Conservation (phyloP, 2,888 invertebrate species). For the Philereme transversata region DNA sequence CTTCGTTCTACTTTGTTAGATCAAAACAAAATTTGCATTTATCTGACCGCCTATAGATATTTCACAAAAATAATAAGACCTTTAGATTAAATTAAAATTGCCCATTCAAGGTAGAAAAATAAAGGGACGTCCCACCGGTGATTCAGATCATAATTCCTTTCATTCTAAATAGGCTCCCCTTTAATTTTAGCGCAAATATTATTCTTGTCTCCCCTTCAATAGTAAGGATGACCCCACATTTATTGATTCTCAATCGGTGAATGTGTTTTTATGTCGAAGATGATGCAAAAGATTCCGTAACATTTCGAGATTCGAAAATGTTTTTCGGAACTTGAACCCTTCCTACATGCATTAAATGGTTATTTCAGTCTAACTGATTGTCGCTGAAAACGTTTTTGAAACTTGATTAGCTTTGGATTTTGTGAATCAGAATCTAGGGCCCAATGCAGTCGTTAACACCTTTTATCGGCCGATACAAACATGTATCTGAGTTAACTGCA, state of each 20-base stretch:
- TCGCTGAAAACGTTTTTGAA: neutral
- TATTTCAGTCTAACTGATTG: no score
- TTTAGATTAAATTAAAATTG: conserved; percentile 17
- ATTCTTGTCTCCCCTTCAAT: conserved; percentile 24
- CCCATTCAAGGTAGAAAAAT: conserved; percentile 23
- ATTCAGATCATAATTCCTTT: conserved; percentile 29
- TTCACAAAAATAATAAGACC: neutral
- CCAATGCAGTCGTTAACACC: conserved; percentile 6
- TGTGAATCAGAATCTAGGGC: neutral
- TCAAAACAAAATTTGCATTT: no score
- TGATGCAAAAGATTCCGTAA: neutral
- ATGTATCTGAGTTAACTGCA: conserved; percentile 8
- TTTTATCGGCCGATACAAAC: conserved; percentile 15
- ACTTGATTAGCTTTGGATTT: neutral
- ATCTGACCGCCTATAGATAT: no score
- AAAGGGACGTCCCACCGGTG: conserved; percentile 30
- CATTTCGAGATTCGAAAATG: neutral
- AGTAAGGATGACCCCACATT: conserved; percentile 10
- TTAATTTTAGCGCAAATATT: conserved; percentile 37
- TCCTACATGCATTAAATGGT: neutral
- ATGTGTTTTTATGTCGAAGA: conserved; percentile 3
- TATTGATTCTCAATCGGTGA: neutral
- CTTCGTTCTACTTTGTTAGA: no score
- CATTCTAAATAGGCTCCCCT: conserved; percentile 31
- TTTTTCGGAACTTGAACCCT: neutral